A percentile compares a stretch with the other conserved stretches of the same genome.
Conservation (phyloP, 2,113 vertebrate genomes). For the Brevimyrus niger region DNA sequence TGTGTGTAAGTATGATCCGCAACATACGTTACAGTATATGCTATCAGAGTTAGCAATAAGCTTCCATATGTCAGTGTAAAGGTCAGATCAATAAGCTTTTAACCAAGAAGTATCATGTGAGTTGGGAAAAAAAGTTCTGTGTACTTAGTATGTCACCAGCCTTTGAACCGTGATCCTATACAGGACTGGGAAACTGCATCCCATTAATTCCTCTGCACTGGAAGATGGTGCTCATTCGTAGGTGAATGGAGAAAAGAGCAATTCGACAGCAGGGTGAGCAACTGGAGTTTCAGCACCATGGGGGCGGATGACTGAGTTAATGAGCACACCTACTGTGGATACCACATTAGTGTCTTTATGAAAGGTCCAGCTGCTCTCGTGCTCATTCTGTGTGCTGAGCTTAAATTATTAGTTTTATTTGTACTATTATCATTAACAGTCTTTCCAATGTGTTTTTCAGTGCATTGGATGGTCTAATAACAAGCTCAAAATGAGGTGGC, state of each 20-base stretch:
- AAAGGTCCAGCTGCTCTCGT: not conserved
- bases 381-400: not conserved
- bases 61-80: not conserved
- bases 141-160: not conserved
- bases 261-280: not conserved
- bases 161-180: not conserved
- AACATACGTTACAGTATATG: not conserved
- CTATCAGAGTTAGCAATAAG: not conserved
- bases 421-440: not conserved
- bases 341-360: not conserved
- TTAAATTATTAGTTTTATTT: not conserved
- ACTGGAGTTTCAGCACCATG: not conserved
- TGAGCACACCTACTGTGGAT: not conserved
- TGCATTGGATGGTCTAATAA: not conserved
- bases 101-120: not conserved
- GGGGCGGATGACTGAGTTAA: not conserved
- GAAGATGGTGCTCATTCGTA: not conserved
- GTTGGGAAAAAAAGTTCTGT: not conserved
- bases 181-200: not conserved
- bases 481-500: not conserved
- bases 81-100: not conserved
- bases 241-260: not conserved
- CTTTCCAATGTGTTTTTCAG: not conserved
- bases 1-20: not conserved
- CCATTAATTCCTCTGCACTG: not conserved